These are phyloP conservation scores for Candoia aspera DNA, from an alignment of 2,113 vertebrate genomes.

Conservation along the genomic window DNA sequence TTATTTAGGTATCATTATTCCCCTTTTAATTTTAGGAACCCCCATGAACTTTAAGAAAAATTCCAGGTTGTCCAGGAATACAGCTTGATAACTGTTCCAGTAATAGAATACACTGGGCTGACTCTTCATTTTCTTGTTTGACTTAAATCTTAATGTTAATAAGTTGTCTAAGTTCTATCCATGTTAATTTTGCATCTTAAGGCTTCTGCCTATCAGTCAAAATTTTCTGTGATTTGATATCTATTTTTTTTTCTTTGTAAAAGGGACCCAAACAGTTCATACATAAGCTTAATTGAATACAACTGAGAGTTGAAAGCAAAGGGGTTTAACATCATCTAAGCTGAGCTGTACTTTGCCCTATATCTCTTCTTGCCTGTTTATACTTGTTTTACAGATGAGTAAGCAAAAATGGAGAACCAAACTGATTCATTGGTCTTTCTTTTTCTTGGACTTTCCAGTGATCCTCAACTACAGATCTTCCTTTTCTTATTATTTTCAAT, in stretches of 20 bases:
- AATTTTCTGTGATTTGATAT: not conserved
- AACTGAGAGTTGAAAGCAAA: not conserved
- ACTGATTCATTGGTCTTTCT: constrained; percentile 49
- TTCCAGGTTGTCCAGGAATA: not conserved
- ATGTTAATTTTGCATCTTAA: not conserved
- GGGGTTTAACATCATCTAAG: not conserved
- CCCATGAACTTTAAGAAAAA: not conserved
- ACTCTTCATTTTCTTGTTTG: not conserved
- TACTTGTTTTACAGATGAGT: not conserved
- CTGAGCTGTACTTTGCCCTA: no score
- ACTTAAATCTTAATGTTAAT: not conserved
- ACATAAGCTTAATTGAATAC: not conserved
- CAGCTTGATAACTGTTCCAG: not conserved
- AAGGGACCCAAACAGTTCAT: not conserved
- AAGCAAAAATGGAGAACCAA: constrained; percentile 33
- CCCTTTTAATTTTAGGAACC: not conserved
- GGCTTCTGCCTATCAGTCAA: not conserved
- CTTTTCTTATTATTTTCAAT: constrained; percentile 51
- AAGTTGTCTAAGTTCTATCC: not conserved
- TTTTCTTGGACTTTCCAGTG: constrained; percentile 47
- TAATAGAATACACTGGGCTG: no score
- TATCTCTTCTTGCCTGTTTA: not conserved
- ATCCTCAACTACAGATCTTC: constrained; percentile 41
- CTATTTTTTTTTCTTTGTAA: not conserved
- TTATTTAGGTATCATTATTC: not conserved